Conservation (phyloP, 2,888 invertebrate species). For the Teleiodes luculella region DNA sequence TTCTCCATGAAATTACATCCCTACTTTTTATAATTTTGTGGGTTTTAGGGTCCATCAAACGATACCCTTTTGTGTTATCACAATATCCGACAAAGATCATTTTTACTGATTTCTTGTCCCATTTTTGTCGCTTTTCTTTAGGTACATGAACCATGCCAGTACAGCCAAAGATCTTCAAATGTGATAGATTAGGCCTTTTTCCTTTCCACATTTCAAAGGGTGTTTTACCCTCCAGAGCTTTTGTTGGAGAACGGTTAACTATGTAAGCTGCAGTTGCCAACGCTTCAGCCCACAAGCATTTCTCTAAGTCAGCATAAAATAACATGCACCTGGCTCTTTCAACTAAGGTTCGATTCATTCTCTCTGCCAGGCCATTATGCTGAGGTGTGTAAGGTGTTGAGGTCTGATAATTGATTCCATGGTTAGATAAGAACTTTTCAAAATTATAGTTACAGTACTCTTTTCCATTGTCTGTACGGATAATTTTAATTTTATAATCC, state of each 20-base stretch:
- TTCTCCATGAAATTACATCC: background rate
- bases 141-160: constrained; percentile 27
- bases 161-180: constrained; percentile 42
- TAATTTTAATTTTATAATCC: constrained; percentile 17
- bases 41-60: background rate
- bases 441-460: constrained; percentile 14
- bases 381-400: background rate
- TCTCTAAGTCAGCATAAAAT: constrained; percentile 21
- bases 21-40: background rate
- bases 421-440: too few species aligned
- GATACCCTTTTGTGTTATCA: background rate
- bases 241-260: constrained; percentile 19
- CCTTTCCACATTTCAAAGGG: constrained; percentile 38
- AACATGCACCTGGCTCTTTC: constrained; percentile 27
- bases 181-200: constrained; percentile 32
- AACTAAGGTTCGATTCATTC: constrained; percentile 29
- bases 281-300: constrained; percentile 28
- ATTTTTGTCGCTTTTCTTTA: constrained; percentile 16
- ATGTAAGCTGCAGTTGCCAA: constrained; percentile 23
- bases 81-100: background rate
- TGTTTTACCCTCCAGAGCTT: constrained; percentile 12
- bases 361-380: background rate
- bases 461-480: constrained; percentile 21
- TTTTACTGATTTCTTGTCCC: background rate
- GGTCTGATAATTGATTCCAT: background rate